Base-by-base conservation (phyloP, 1,140 invertebrate species). In the Cotesia glomerata region DNA sequence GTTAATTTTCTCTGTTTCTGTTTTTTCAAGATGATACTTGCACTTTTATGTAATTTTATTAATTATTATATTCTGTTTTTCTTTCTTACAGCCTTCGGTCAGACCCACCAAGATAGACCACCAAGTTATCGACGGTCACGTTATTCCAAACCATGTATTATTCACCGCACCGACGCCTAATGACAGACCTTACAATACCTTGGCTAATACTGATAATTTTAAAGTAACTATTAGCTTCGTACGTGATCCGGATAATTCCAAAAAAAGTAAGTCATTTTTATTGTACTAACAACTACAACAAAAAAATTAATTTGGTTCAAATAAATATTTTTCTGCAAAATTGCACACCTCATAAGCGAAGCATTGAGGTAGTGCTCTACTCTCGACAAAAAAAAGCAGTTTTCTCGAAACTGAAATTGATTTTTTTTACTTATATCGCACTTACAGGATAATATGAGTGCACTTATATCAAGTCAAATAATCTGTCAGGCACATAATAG, bases 51-150 rank as follows among this genome's bases (percentile, higher is more conserved):
- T 54, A n/a, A 13, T 5, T 7, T 18, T 13, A 70, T 16, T 14
- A 49, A 63, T 62, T 34, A 26, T 2, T 45, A 26, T 67, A 71
- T 77, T 5, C 13, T 14, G 16, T 9, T 76, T 69, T 80, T 67
- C 84, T 78, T 36, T 78, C 26, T 26, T 26, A 0, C 26, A 91
- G 92, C 91, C 91, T 69, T 87, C 89, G 26, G 89, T 90, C 2
- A 86, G 91, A 70, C 89, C 91, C 4, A 90, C 91, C 72, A 89
- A 93, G 74, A 91, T 96, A 67, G 95, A 96, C 83, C 89, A 86
- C 9, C 93, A 95, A 83, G 94, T 97, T 26, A 92, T 97, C 59
- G 93, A 96, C 82, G 95, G 95, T 13, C 96, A 98, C 84, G 91
- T 98, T n/a, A 93, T 97, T 77, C 94, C 94, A 0, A 91, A 93